These are phyloP conservation scores for Bubo bubo DNA, from an alignment of 2,113 vertebrate genomes.

Conservation along the genomic window DNA sequence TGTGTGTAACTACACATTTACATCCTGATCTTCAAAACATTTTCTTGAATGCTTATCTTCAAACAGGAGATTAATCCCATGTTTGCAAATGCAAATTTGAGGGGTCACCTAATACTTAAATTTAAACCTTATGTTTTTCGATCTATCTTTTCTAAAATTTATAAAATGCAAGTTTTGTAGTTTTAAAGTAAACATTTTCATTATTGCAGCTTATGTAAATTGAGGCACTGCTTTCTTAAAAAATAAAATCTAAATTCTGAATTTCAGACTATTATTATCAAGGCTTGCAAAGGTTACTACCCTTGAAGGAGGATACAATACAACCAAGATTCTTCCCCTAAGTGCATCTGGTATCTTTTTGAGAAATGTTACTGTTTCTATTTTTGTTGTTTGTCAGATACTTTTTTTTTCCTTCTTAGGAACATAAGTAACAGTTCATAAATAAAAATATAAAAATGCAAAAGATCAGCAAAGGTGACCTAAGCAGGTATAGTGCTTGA, in stretches of 20 bases:
- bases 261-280: not conserved
- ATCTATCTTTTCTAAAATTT: not conserved
- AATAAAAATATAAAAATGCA: not conserved
- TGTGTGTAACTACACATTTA: not conserved
- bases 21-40: not conserved
- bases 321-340: not conserved
- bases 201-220: not conserved
- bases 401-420: rapidly evolving
- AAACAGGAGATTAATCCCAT: not conserved
- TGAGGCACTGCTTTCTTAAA: not conserved
- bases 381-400: not conserved
- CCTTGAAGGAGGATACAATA: not conserved
- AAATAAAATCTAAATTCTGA: not conserved
- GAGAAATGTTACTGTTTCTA: not conserved
- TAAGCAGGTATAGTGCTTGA: not conserved
- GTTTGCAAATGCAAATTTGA: not conserved
- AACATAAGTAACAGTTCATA: not conserved
- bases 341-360: not conserved
- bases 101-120: not conserved
- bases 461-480: not conserved
- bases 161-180: not conserved
- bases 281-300: not conserved
- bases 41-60: not conserved
- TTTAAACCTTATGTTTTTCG: not conserved
- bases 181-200: not conserved